phyloP scores from a whole-genome alignment of 1,140 invertebrate species.

The Zeugodacus cucurbitae region DNA sequence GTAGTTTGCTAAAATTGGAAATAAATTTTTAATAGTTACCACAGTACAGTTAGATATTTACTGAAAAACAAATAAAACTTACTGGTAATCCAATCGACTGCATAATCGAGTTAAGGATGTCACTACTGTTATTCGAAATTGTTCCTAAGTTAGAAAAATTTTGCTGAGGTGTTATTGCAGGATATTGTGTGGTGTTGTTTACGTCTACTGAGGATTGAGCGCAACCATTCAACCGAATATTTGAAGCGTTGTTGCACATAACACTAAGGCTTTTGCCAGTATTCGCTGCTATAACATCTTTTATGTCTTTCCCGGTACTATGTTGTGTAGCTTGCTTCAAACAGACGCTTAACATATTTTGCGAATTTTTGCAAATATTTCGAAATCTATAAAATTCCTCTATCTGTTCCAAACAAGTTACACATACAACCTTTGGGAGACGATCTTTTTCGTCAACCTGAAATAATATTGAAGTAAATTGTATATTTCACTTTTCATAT shows the following conservation, averaged over 20 bases:
- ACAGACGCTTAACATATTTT: slow-evolving; percentile 75
- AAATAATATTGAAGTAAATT: slow-evolving; percentile 44
- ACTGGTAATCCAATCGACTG: slow-evolving; percentile 62
- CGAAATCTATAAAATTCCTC: slow-evolving; percentile 74
- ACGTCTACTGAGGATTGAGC: slow-evolving; percentile 47
- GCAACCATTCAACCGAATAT: background rate
- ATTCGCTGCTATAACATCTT: slow-evolving; percentile 65
- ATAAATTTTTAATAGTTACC: background rate
- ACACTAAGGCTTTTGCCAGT: slow-evolving; percentile 58
- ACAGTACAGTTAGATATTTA: background rate
- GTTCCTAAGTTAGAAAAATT: background rate
- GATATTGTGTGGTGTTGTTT: slow-evolving; percentile 49
- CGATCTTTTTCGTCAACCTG: slow-evolving; percentile 76
- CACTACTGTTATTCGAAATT: slow-evolving; percentile 41
- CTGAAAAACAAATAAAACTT: background rate
- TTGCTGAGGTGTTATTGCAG: slow-evolving; percentile 44
- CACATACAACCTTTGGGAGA: slow-evolving; percentile 77
- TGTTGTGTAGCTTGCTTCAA: slow-evolving; percentile 74
- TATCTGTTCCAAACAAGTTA: slow-evolving; percentile 72
- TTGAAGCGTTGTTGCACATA: slow-evolving; percentile 46
- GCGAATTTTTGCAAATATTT: slow-evolving; percentile 74
- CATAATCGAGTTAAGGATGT: slow-evolving; percentile 61
- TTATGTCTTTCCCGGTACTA: slow-evolving; percentile 74
- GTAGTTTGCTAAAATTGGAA: slow-evolving; percentile 10
- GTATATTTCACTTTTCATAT: background rate